Conservation (phyloP, 1,140 invertebrate species). For the Ips typographus region DNA sequence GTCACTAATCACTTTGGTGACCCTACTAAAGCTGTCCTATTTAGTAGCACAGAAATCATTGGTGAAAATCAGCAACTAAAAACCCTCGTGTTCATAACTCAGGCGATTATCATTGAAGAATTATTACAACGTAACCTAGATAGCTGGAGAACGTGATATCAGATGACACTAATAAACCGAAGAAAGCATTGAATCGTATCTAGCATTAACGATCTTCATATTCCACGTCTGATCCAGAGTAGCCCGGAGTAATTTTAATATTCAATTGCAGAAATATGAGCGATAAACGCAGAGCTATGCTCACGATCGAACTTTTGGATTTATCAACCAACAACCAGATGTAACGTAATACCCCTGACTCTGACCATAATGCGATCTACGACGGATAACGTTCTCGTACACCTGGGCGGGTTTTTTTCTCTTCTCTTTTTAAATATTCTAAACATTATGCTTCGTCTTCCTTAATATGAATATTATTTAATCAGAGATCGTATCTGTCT, state of each 20-base stretch:
- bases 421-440: conserved; percentile 29
- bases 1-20: too few relatives aligned
- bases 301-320: conserved; percentile 30
- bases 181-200: conserved; percentile 28
- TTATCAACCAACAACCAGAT: conserved; percentile 32
- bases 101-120: too few relatives aligned
- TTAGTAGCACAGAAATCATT: too few relatives aligned
- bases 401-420: conserved; percentile 29
- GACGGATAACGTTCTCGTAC: conserved; percentile 28
- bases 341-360: conserved; percentile 29
- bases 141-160: conserved; percentile 12
- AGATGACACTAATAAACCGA: conserved; percentile 31
- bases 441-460: conserved; percentile 32
- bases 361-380: conserved; percentile 31
- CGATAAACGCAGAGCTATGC: conserved; percentile 29
- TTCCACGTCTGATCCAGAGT: conserved; percentile 2
- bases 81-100: too few relatives aligned
- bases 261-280: conserved; percentile 36
- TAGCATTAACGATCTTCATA: conserved; percentile 21
- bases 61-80: too few relatives aligned
- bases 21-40: too few relatives aligned
- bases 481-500: conserved; percentile 28
- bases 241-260: conserved; percentile 26
- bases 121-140: neutral
- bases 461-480: conserved; percentile 37